phyloP scores from a whole-genome alignment of 2,888 invertebrate genomes.

The Eilema sororculum region DNA sequence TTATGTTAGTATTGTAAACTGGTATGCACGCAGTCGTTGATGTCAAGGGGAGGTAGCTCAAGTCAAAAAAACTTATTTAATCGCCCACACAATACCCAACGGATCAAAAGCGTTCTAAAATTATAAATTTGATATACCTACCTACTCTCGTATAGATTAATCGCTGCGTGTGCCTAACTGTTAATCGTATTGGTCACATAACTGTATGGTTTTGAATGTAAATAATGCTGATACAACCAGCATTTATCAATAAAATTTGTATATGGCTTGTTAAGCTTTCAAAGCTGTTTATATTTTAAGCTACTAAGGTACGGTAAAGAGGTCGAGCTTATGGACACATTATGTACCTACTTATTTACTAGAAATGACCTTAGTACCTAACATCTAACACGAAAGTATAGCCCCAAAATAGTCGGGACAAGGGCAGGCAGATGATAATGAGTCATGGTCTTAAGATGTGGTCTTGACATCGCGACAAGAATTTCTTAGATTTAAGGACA shows the following conservation, averaged over 20 bases:
- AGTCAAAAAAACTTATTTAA: slow-evolving; percentile 59
- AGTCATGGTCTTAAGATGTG: background rate
- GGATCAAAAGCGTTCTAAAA: slow-evolving; percentile 53
- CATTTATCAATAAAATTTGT: slow-evolving; percentile 8
- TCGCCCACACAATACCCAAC: slow-evolving; percentile 58
- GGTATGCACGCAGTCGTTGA: slow-evolving; percentile 70
- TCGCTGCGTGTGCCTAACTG: slow-evolving; percentile 50
- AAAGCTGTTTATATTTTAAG: background rate
- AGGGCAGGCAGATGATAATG: background rate
- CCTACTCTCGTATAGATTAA: slow-evolving; percentile 55
- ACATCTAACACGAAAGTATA: background rate
- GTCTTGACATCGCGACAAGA: too few relatives aligned
- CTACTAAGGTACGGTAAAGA: background rate
- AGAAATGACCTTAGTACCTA: background rate
- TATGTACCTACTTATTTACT: too few relatives aligned
- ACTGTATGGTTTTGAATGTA: slow-evolving; percentile 44
- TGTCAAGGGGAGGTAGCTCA: slow-evolving; percentile 62
- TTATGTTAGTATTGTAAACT: slow-evolving; percentile 80
- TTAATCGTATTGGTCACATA: slow-evolving; percentile 55
- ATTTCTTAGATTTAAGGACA: background rate
- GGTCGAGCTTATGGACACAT: background rate
- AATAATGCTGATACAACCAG: slow-evolving; percentile 2
- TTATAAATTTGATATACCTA: slow-evolving; percentile 55
- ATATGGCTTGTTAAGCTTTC: background rate
- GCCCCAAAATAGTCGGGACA: background rate